Evolutionary conservation across 2,113 vertebrate species (phyloP).

Genomic region (Gasterosteus aculeatus): DNA sequence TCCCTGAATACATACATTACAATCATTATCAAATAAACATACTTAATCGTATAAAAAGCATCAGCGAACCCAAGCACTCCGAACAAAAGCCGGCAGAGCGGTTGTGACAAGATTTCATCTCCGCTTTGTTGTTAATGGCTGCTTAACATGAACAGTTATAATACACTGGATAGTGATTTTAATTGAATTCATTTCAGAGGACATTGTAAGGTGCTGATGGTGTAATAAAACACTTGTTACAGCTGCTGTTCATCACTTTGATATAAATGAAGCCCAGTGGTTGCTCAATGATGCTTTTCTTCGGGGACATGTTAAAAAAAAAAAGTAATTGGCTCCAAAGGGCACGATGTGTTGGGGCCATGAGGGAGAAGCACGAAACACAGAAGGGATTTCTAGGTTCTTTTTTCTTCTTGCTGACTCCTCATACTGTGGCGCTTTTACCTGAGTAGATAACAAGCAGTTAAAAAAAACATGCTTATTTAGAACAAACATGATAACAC

Average conservation of each 20-base stretch:
- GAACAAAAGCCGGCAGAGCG: slow-evolving; percentile 40
- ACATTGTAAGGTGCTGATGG: slow-evolving; percentile 79
- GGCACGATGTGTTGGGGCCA: slow-evolving; percentile 69
- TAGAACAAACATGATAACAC: slow-evolving; percentile 28
- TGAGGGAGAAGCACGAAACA: slow-evolving; percentile 57
- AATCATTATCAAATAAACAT: slow-evolving; percentile 35
- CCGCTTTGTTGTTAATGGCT: slow-evolving; percentile 67
- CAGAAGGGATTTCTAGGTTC: slow-evolving; percentile 55
- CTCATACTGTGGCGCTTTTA: slow-evolving; percentile 16
- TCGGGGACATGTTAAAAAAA: slow-evolving; percentile 66
- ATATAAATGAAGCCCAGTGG: slow-evolving; percentile 79
- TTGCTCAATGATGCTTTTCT: slow-evolving; percentile 80
- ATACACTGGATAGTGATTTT: slow-evolving; percentile 79
- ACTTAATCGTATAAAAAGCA: slow-evolving; percentile 16
- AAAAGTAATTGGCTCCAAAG: slow-evolving; percentile 81
- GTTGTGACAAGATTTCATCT: slow-evolving; percentile 50
- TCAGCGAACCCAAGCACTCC: slow-evolving; percentile 11
- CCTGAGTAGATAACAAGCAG: slow-evolving; percentile 33
- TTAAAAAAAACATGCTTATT: slow-evolving; percentile 41
- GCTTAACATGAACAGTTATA: slow-evolving; percentile 79
- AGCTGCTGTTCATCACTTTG: slow-evolving; percentile 79
- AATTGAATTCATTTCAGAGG: slow-evolving; percentile 84
- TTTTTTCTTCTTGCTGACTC: slow-evolving; percentile 44
- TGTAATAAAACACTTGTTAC: slow-evolving; percentile 82
- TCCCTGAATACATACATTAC: slow-evolving; percentile 18